A percentile compares a stretch with the other conserved stretches of the same genome.
Conservation (phyloP, 1,140 invertebrate genomes). For the Apis laboriosa region DNA sequence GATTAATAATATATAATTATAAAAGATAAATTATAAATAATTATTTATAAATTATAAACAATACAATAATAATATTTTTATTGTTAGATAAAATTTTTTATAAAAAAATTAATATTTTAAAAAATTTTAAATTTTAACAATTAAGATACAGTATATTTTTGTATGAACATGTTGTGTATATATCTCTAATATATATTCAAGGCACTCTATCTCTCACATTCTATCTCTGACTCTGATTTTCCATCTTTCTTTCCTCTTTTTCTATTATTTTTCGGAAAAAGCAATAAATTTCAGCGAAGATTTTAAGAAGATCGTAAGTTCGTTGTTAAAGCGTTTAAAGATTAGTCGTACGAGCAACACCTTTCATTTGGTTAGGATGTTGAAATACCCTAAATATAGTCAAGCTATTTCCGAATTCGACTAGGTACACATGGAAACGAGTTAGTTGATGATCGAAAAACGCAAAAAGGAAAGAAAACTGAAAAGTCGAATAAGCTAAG, state of each 20-base stretch:
- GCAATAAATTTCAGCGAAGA: constrained; percentile 31
- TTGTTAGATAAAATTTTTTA: no score
- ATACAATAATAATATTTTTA: no score
- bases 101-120: no score
- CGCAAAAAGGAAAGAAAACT: constrained; percentile 43
- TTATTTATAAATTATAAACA: no score
- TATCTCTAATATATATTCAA: not conserved
- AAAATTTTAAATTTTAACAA: no score
- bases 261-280: not conserved
- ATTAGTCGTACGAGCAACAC: constrained; percentile 11
- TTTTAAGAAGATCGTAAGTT: constrained; percentile 58
- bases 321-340: constrained; percentile 38
- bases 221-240: not conserved
- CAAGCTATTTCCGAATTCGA: constrained; percentile 52
- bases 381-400: constrained; percentile 59
- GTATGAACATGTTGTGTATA: no score
- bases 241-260: not conserved
- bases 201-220: no score
- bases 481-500: not conserved
- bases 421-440: not conserved
- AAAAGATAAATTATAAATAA: no score
- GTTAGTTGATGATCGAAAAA: constrained; percentile 21
- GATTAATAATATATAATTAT: no score
- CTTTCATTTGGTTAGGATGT: constrained; percentile 16
- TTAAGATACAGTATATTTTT: no score